A percentile compares a stretch with the other conserved stretches of the same genome.
Evolutionary conservation across 2,113 vertebrate species (phyloP).

Genomic region (Acrocephalus arundinaceus): DNA sequence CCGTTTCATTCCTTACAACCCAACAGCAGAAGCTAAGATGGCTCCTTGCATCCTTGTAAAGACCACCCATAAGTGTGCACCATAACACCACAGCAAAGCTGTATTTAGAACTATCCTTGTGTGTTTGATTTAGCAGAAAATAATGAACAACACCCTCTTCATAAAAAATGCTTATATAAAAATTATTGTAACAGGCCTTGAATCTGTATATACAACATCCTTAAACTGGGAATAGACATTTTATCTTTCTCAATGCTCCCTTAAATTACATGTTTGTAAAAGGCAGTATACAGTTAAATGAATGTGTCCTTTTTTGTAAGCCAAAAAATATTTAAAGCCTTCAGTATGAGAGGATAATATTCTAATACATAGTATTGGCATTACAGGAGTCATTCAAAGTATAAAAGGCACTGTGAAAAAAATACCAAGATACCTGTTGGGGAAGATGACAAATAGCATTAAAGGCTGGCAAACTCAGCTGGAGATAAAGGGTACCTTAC

Average conservation of each 20-base stretch:
- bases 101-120: not conserved
- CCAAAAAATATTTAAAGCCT: not conserved
- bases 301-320: not conserved
- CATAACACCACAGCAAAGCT: not conserved
- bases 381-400: not conserved
- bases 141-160: not conserved
- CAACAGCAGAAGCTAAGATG: not conserved
- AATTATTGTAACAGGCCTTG: not conserved
- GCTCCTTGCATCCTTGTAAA: not conserved
- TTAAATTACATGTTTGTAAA: not conserved
- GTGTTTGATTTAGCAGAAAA: not conserved
- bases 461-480: constrained; percentile 41
- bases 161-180: not conserved
- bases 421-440: not conserved
- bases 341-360: not conserved
- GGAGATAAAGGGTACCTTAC: constrained; percentile 38
- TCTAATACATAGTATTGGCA: not conserved
- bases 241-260: not conserved
- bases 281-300: not conserved
- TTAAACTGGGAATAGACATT: not conserved
- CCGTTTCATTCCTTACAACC: not conserved
- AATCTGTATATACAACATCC: not conserved
- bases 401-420: not conserved
- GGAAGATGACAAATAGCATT: constrained; percentile 37
- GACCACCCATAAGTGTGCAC: not conserved